phyloP scores from a whole-genome alignment of 2,797 vertebrate genomes.

The Falco peregrinus region DNA sequence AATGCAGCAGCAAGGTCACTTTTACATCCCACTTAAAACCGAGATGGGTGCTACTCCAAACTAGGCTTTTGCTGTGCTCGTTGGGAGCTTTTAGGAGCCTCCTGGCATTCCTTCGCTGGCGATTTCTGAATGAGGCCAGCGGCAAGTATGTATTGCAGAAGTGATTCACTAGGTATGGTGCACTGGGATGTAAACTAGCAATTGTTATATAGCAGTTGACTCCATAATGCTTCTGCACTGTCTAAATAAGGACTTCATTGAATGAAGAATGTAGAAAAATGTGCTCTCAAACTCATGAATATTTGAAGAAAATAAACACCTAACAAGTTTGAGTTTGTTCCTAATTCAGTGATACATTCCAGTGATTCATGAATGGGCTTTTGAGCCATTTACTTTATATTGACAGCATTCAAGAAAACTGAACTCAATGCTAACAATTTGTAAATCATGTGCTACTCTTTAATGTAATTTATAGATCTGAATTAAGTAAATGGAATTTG shows the following conservation, averaged over 20 bases:
- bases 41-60: background rate
- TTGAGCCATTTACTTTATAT: background rate
- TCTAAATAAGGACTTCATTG: background rate
- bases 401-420: background rate
- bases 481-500: background rate
- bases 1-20: background rate
- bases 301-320: background rate
- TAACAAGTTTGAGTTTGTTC: background rate
- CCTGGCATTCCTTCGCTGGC: background rate
- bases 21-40: background rate
- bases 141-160: background rate
- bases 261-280: background rate
- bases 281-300: background rate
- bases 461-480: background rate
- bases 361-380: background rate
- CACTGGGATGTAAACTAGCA: background rate
- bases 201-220: background rate
- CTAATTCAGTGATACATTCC: background rate
- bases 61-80: background rate
- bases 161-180: constrained; percentile 1
- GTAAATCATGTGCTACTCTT: background rate
- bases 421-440: background rate
- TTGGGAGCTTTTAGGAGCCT: background rate
- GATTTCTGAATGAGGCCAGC: background rate
- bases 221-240: background rate